Evolutionary conservation across 2,888 invertebrate species (phyloP), one percentile per base, ranked within the genome.

Genomic region (Scaptomyza caliginosa): DNA sequence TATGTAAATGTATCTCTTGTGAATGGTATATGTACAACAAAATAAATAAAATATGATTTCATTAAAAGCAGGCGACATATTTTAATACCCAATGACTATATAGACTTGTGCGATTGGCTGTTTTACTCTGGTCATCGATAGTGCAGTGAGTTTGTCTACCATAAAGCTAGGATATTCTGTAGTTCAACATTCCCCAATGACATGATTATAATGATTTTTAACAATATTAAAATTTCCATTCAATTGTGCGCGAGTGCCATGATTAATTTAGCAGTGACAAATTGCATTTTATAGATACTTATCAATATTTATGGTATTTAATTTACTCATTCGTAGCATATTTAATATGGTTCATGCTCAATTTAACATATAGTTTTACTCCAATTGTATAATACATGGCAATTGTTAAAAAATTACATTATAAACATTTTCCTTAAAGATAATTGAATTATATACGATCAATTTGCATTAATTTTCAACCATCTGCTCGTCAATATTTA

Each of bases 231-330:
- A 50, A 40, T 66, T 46, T 34, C 34, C 42, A 13, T 32, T 66
- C 7, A 23, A 66, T 34, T 23, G 50, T 40, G 24, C 54, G 46
- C 32, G 21, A 51, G 42, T 45, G 21, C 32, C 24, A 50, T 58
- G 34, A 67, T 49, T 66, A 62, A 68, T 68, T 68, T 52, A 68
- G n/a, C 24, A 39, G 13, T 28, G 56, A 36, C 56, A 68, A 62
- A 68, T 68, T 69, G 56, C 30, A 38, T 38, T 34, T 43, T 11
- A 38, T 34, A 11, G 43, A 39, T 36, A 17, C 32, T 40, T 45
- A 60, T 60, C 23, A 67, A 68, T 68, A 62, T 68, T 68, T 56
- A 69, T 62, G 13, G 2, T 1, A 26, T 64, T 39, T 30, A 23
- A 16, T 17, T 49, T 8, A 4, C n/a, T 38, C 38, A 48, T 45